Conservation (phyloP, 2,113 vertebrate species). For the Stegastes partitus region DNA sequence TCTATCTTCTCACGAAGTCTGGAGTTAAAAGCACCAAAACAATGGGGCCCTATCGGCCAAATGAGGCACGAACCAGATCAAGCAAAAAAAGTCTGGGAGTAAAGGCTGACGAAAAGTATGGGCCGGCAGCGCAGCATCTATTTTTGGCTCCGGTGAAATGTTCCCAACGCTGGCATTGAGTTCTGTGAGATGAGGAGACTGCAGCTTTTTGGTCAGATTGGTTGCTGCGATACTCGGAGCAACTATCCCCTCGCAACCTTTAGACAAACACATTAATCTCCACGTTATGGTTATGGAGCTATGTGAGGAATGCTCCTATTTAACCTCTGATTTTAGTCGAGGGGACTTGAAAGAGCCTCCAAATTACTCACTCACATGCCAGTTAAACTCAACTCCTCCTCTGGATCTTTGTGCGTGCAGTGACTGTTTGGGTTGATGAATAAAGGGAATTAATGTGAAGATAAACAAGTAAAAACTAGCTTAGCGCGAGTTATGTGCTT, state of each 20-base stretch:
- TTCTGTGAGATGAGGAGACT: slow-evolving; percentile 51
- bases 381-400: slow-evolving; percentile 32
- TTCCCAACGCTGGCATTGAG: slow-evolving; percentile 28
- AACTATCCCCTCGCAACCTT: slow-evolving; percentile 47
- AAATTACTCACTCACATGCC: slow-evolving; percentile 61
- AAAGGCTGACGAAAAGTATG: slow-evolving; percentile 30
- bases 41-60: slow-evolving; percentile 43
- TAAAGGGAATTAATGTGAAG: slow-evolving; percentile 48
- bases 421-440: slow-evolving; percentile 32
- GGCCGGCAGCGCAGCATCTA: slow-evolving; percentile 39
- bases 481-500: not conserved
- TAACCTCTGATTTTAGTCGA: slow-evolving; percentile 59
- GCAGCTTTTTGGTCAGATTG: slow-evolving; percentile 46
- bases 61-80: slow-evolving; percentile 36
- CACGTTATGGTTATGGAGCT: slow-evolving; percentile 61
- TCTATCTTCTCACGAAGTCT: slow-evolving; percentile 51
- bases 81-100: slow-evolving; percentile 31
- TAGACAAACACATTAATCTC: slow-evolving; percentile 74
- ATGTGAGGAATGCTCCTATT: slow-evolving; percentile 74
- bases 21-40: slow-evolving; percentile 60
- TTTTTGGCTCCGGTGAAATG: slow-evolving; percentile 63
- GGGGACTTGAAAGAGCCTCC: slow-evolving; percentile 61
- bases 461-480: slow-evolving; percentile 49
- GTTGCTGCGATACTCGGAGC: slow-evolving; percentile 43
- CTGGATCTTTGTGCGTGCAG: slow-evolving; percentile 3